Evolutionary conservation across 1,140 invertebrate species (phyloP).

Genomic region (Sarcophaga bullata): DNA sequence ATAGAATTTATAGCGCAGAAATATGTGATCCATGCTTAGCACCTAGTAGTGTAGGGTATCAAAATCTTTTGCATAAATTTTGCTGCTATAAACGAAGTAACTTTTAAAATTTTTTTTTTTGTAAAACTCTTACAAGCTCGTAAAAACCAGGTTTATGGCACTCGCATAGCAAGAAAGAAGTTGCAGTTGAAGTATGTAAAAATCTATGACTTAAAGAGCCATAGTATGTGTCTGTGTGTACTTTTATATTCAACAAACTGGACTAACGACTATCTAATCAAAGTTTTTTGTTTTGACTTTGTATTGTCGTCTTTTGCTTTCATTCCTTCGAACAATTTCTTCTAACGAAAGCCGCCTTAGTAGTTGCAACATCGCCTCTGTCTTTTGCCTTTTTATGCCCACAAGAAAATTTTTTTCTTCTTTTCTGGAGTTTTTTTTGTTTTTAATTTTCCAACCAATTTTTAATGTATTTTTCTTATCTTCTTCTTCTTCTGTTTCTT

Average conservation of each 20-base stretch:
- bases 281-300: not conserved
- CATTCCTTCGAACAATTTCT: not conserved
- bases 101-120: no score
- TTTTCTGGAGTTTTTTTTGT: not conserved
- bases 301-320: not conserved
- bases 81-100: no score
- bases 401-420: not conserved
- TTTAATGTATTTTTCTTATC: constrained; percentile 10
- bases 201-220: no score
- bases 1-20: no score
- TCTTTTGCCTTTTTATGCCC: not conserved
- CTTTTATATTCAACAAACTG: not conserved
- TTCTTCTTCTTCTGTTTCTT: not conserved
- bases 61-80: no score
- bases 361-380: not conserved
- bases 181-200: no score
- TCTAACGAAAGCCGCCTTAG: constrained; percentile 19
- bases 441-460: constrained; percentile 19
- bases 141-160: no score
- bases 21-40: no score
- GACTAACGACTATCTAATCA: constrained; percentile 39
- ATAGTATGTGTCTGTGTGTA: not conserved
- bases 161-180: no score
- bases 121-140: no score
- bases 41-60: no score